Evolutionary conservation across 2,113 vertebrate genomes (phyloP), one percentile per base, ranked within the genome.

Genomic region (Campylorhamphus procurvoides): DNA sequence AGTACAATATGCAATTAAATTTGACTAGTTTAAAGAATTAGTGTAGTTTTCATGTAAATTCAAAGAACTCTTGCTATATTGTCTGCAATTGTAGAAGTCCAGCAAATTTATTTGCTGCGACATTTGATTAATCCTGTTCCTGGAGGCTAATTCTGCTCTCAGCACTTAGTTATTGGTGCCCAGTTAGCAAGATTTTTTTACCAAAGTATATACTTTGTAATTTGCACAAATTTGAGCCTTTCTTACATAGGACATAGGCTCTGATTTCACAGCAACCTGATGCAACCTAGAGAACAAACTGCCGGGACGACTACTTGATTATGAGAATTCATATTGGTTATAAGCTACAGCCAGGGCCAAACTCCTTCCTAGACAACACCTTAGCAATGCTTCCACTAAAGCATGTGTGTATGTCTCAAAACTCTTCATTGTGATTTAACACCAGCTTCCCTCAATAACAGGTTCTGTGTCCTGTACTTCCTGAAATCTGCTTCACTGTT

Each of bases 1-100:
- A 94, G 71, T 92, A 89, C 55, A 82, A 79, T 50, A 85, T 62
- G 71, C 84, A 94, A 95, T 92, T 87, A 91, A 62, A 94, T 94
- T 90, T 95, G 91, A 96, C 77, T 78, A 56, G 18, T 83, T 88
- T 93, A 95, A 97, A 93, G 77, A 89, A 93, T 94, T 75, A 74
- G 22, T 81, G 46, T 68, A 47, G 31, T 89, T 92, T 87, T 90
- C 89, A 95, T 87, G 31, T 50, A 85, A 76, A 93, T 94, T 94
- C 76, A 86, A 94, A 93, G 66, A 93, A 27, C 14, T 74, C n/a
- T 86, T 85, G 15, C 29, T 88, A 5, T 53, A 78, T 64, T 93
- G 33, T 37, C 31, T 66, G 28, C 31, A 92, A 42, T 0, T 14
- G n/a, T 49, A 64, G 60, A 73, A 82, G 74, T 55, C 31, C 62